These are phyloP conservation scores for Drosophila athabasca DNA, from an alignment of 1,140 invertebrate species.

Conservation along the genomic window DNA sequence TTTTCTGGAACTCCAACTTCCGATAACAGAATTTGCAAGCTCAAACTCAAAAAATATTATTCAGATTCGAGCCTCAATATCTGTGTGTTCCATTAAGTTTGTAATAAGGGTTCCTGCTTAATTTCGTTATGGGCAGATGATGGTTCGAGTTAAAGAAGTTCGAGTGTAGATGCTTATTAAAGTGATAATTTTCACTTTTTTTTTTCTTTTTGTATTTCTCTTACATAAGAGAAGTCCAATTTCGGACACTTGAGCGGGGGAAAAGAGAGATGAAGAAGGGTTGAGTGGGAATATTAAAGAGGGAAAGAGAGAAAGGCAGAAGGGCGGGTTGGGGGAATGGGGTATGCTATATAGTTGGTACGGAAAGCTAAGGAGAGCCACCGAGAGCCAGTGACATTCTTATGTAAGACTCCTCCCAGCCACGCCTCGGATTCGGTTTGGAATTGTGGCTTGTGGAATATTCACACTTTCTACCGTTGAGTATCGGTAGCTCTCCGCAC, in stretches of 20 bases:
- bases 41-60: too few relatives aligned
- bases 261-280: not conserved
- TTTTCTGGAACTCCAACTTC: too few relatives aligned
- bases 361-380: conserved; percentile 14
- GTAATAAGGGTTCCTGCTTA: too few relatives aligned
- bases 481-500: conserved; percentile 15
- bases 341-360: not conserved
- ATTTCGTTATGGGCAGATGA: too few relatives aligned
- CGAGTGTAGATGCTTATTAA: not conserved
- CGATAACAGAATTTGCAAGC: too few relatives aligned
- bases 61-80: too few relatives aligned
- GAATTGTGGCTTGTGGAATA: conserved; percentile 6
- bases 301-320: not conserved
- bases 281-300: not conserved
- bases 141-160: too few relatives aligned
- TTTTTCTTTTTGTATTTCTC: not conserved
- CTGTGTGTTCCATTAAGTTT: too few relatives aligned
- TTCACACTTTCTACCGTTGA: conserved; percentile 66
- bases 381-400: conserved; percentile 15
- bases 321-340: not conserved
- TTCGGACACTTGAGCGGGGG: conserved; percentile 4
- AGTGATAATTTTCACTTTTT: conserved; percentile 33
- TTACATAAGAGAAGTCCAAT: conserved; percentile 24
- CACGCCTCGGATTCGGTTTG: conserved; percentile 19
- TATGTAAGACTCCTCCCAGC: conserved; percentile 38